phyloP scores from a whole-genome alignment of 2,797 vertebrate species.

The Cetoscarus ocellatus region DNA sequence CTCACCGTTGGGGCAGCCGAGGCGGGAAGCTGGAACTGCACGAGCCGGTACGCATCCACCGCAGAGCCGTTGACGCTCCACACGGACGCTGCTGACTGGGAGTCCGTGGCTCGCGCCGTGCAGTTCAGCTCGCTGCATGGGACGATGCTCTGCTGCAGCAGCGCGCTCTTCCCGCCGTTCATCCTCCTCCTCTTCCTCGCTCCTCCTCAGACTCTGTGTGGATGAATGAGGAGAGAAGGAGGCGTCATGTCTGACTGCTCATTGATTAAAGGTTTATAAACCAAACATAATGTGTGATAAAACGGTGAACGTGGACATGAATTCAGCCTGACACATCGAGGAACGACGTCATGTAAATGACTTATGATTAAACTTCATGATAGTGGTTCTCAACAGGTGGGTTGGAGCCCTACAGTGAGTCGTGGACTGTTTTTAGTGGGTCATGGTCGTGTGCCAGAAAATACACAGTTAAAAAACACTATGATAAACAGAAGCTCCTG shows the following conservation, averaged over 20 bases:
- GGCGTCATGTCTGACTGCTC: not conserved
- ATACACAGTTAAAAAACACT: no score
- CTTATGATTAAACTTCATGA: no score
- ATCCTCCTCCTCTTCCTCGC: conserved; percentile 31
- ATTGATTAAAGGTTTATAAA: not conserved
- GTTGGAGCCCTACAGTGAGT: no score
- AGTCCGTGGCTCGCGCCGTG: conserved; percentile 33
- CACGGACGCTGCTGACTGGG: conserved; percentile 34
- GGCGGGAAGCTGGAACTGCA: conserved; percentile 45
- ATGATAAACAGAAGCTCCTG: no score
- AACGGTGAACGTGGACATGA: not conserved
- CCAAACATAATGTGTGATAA: not conserved
- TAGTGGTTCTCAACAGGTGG: no score
- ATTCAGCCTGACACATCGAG: not conserved
- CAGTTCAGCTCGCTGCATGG: conserved; percentile 45
- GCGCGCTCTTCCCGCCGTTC: conserved; percentile 31
- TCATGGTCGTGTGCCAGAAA: no score
- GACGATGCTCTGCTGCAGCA: conserved; percentile 37
- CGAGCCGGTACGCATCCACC: conserved; percentile 38
- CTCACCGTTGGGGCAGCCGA: conserved; percentile 55
- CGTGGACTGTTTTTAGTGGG: no score
- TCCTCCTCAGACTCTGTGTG: conserved; percentile 4
- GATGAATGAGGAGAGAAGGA: not conserved
- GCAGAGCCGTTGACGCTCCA: conserved; percentile 45
- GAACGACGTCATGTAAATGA: not conserved